Evolutionary conservation across 2,113 vertebrate species (phyloP).

Genomic region (Macrotus californicus): DNA sequence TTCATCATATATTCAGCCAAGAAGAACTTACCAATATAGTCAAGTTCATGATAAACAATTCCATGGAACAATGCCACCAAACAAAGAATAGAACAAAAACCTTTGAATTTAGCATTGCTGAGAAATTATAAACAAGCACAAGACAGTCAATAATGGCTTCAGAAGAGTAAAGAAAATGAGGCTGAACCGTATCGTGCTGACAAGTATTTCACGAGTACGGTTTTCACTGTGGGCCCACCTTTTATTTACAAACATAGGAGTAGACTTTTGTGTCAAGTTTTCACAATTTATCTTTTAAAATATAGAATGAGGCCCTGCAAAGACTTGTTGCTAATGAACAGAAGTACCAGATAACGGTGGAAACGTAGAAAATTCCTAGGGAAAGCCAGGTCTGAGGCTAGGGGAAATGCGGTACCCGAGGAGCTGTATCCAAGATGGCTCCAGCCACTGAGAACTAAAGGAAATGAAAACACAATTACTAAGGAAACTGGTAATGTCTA

Average conservation of each 20-base stretch:
- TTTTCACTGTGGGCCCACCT: background rate
- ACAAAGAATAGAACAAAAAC: background rate
- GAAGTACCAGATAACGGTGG: background rate
- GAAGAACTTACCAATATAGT: conserved; percentile 35
- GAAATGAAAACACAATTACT: conserved; percentile 1
- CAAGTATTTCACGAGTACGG: background rate
- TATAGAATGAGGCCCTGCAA: background rate
- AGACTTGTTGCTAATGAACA: background rate
- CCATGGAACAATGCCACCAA: background rate
- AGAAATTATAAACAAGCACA: conserved; percentile 23
- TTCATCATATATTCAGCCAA: background rate
- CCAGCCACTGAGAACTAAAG: background rate
- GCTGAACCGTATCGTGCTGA: background rate
- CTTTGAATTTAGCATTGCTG: background rate
- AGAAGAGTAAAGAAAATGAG: background rate
- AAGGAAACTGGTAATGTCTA: background rate
- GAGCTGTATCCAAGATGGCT: background rate
- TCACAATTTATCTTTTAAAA: conserved; percentile 4
- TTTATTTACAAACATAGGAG: background rate
- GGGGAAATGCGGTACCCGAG: background rate
- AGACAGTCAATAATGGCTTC: background rate
- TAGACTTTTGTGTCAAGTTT: background rate
- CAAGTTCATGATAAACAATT: background rate
- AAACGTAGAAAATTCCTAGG: background rate
- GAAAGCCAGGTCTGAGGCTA: background rate